Base-by-base conservation (phyloP, 1,140 invertebrate species). In the Drosophila watanabei region DNA sequence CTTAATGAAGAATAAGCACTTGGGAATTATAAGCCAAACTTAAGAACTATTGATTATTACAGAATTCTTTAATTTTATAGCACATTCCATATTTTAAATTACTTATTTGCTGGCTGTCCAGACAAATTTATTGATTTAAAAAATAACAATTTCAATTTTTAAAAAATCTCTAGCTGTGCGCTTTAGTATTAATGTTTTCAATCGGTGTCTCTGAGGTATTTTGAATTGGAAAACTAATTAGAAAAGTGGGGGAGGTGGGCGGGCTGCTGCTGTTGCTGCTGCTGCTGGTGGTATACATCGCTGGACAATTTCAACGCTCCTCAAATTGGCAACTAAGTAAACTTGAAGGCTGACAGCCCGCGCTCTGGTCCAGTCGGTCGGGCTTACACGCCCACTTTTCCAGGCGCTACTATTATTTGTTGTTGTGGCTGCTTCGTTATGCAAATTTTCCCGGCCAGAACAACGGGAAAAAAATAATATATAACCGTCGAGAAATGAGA, bases 251-350 rank as follows among this genome's bases (percentile, higher is more conserved):
- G 11, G 41, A 10, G 46, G 32, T n/a, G 59, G 57, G 13, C n/a
- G 46, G 39, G 18, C n/a, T 35, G n/a, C 11, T 20, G 18, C n/a
- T 35, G n/a, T 6, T 20, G 18, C 32, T 45, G 52, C 65, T 52
- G 30, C 66, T 56, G 49, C 24, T 49, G 68, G 63, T 60, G 63
- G 24, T 63, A 56, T 63, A 82, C 80, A 43, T 81, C 68, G 65
- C 65, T 75, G 64, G 57, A 43, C 86, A 89, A 85, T 86, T 88
- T 72, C 64, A 75, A 79, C 71, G 70, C 75, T 75, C 71, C 57
- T 75, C 69, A 89, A 82, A 78, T 88, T 87, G 86, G 69, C 78
- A 89, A 85, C 78, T 89, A 89, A 88, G 88, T 82, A 86, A 89
- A 85, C 85, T 89, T 90, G 73, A 89, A 89, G 72, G 85, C 79